Evolutionary conservation across 2,113 vertebrate genomes (phyloP), one percentile per base, ranked within the genome.

Genomic region (Podarcis raffonei): DNA sequence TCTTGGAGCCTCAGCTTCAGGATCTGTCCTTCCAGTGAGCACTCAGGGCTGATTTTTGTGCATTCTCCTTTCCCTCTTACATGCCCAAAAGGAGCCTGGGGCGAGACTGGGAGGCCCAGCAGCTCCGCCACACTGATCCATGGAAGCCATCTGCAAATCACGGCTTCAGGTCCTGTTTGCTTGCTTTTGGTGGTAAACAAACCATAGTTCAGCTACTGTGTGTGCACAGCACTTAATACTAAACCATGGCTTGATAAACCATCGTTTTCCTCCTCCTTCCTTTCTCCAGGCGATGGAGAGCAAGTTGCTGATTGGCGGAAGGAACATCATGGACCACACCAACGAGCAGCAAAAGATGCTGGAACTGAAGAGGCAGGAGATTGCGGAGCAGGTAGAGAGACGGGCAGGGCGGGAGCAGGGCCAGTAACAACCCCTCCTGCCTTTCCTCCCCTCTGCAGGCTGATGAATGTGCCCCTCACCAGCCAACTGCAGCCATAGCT

Each of bases 271-370:
- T 84, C 57, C 74, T 39, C 59, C n/a, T 59, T 20, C 86, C 89
- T 69, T 35, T 15, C 59, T 80, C 22, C 83, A 97, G 99, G 98
- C 98, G 0, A 99, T 99, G 99, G 98, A 99, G 96, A 99, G 99
- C 97, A 99, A 99, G 90, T 96, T 99, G 92, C 96, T 99, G 7
- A 97, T 98, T 15, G 99, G 99, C 1, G 99, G 99, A 62, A 98
- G 99, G 95, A 99, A 98, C 83, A 99, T 99, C 81, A 98, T 98
- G 92, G 99, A 99, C 92, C 98, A 99, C 95, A 99, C 99, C 72
- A 99, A 99, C 0, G 98, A 99, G 93, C 98, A 99, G 92, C 99
- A 99, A 94, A 99, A 97, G 93, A 98, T 98, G 97, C 92, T 99
- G 94, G 98, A 99, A 95, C 96, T 98, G 93, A 98, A 97, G 97